Evolutionary conservation across 2,888 invertebrate species (phyloP).

Genomic region (Lasius platythorax): DNA sequence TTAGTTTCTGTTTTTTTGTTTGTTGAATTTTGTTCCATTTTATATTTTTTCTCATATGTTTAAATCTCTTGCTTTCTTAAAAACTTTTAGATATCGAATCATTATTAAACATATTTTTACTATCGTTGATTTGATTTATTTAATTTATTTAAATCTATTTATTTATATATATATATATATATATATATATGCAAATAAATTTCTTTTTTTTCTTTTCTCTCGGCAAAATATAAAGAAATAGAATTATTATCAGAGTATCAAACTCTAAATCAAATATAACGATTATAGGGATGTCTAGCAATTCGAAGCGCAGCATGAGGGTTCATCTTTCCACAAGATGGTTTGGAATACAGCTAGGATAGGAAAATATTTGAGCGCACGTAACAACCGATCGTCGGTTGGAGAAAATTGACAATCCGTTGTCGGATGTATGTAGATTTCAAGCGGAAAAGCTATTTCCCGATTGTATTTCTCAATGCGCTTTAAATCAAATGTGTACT

Average conservation of each 20-base stretch:
- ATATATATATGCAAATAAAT: background rate
- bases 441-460: conserved; percentile 74
- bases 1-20: background rate
- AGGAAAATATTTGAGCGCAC: conserved; percentile 36
- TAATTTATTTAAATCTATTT: background rate
- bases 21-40: background rate
- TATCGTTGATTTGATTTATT: background rate
- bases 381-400: conserved; percentile 20
- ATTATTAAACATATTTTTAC: background rate
- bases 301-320: background rate
- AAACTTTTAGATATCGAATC: background rate
- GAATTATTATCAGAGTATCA: background rate
- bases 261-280: background rate
- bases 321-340: background rate
- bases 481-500: conserved; percentile 52
- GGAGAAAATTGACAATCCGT: conserved; percentile 62
- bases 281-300: background rate
- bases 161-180: conserved; percentile 1
- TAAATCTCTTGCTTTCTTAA: background rate
- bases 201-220: background rate
- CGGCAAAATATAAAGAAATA: background rate
- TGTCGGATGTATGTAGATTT: conserved; percentile 65
- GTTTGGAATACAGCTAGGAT: conserved; percentile 28
- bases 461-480: conserved; percentile 60
- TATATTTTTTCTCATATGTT: background rate